Percentiles rank a stretch among this genome's conserved stretches.
Evolutionary conservation across 2,888 invertebrate species (phyloP).

Genomic region (Diarsia dahlii): DNA sequence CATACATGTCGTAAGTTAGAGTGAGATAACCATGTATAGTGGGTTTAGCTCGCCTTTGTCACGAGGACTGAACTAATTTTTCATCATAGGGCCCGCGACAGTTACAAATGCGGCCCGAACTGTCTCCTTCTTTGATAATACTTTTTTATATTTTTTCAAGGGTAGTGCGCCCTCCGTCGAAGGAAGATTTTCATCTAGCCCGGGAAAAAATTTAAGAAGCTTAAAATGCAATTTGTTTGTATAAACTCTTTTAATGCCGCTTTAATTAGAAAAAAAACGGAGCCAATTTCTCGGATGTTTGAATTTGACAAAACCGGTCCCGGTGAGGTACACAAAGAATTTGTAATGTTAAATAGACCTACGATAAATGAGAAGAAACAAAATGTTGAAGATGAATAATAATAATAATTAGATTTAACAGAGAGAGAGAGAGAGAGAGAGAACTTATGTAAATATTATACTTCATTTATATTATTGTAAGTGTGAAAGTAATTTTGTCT

Average conservation of each 20-base stretch:
- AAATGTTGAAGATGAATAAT: background rate
- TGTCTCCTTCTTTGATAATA: conserved; percentile 91
- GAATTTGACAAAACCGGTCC: conserved; percentile 41
- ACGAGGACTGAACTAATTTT: conserved; percentile 91
- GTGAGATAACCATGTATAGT: conserved; percentile 84
- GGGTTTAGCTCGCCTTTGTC: conserved; percentile 90
- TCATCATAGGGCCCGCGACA: conserved; percentile 91
- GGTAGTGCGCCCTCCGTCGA: conserved; percentile 87
- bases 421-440: too few species aligned
- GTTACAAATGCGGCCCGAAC: conserved; percentile 91
- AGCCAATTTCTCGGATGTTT: conserved; percentile 54
- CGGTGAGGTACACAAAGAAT: conserved; percentile 12
- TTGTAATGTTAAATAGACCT: background rate
- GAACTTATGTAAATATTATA: too few species aligned
- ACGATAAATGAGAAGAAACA: background rate
- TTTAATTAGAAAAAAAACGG: conserved; percentile 75
- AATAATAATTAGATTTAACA: background rate
- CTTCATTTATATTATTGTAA: background rate
- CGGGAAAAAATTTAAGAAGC: conserved; percentile 85
- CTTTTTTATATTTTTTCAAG: conserved; percentile 90
- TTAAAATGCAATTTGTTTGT: conserved; percentile 86
- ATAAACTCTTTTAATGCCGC: conserved; percentile 79
- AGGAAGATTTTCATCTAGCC: conserved; percentile 88
- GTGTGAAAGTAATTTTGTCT: background rate
- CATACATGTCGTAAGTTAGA: conserved; percentile 74